Evolutionary conservation across 2,797 vertebrate genomes (phyloP), one percentile per base, ranked within the genome.

Genomic region (Sebastes taczanowskii): DNA sequence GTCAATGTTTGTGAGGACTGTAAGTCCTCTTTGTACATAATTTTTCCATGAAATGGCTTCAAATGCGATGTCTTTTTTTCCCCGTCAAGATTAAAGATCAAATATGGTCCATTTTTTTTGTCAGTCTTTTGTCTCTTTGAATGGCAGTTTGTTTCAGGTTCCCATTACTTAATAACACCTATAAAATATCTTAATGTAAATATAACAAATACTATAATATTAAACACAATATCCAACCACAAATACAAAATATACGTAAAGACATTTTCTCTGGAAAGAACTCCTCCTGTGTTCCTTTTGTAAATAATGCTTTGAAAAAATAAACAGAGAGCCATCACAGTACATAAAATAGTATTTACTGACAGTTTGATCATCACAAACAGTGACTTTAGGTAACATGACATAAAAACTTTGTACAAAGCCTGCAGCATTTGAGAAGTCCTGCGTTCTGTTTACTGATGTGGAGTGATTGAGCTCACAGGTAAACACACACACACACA

Each of bases 41-140:
- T 78, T 86, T 91, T 88, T 94, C 89, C 93, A 95, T 95, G 79
- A 94, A 95, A 93, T 94, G 81, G 94, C 95, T 96, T 94, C 75
- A 85, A 88, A 90, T 86, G 86, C 91, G 68, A 81, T 84, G 84
- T 91, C 80, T 90, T 81, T 88, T 90, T 74, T 74, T 69, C 76
- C 76, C 38, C 71, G 53, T 87, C 84, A 77, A 92, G 67, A 94
- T 93, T 95, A 95, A 96, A 95, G 86, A 80, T 86, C 58, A 84
- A 73, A 89, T 38, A 68, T 77, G 76, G 64, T 80, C 86, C 58
- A 65, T 70, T 53, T 29, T 7, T 35, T 27, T 6, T 7, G 3
- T 55, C 2, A 4, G 5, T 53, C 0, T 60, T 34, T 23, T 38
- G 53, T 53, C 13, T 64, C 1, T 4, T 8, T 38, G 14, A 76